Conservation (phyloP, 35 echinoderm and acorn worm genomes). For the Ophioderma brevispina region DNA sequence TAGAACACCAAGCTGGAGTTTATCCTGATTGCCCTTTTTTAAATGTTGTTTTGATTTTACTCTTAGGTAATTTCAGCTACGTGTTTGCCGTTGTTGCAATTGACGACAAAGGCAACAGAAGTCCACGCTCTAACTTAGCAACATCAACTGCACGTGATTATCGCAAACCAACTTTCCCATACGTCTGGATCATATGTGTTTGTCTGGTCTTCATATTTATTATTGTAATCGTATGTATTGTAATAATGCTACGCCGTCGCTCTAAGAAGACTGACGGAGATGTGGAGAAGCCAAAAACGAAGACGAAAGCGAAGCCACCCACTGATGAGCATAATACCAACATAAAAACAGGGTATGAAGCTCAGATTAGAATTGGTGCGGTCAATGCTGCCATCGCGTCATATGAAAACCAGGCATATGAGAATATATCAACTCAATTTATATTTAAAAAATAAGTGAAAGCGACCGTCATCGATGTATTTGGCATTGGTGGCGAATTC, state of each 20-base stretch:
- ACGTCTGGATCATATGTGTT: neutral
- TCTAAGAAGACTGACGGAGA: neutral
- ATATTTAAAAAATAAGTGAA: too few species aligned
- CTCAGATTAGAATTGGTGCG: neutral
- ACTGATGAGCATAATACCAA: neutral
- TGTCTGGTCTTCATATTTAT: neutral
- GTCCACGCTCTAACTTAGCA: constrained; percentile 71
- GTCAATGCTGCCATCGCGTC: neutral
- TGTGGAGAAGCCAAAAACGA: neutral
- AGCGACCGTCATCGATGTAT: too few species aligned
- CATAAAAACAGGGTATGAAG: neutral
- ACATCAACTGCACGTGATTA: constrained; percentile 42
- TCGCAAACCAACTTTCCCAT: neutral
- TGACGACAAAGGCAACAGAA: constrained; percentile 63
- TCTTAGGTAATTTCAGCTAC: constrained; percentile 51
- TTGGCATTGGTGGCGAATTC: too few species aligned
- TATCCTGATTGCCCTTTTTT: too few species aligned
- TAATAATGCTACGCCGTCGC: neutral
- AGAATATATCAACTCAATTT: too few species aligned
- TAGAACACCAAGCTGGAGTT: neutral
- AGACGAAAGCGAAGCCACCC: neutral
- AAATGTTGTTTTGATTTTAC: constrained; percentile 14
- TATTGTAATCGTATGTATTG: neutral
- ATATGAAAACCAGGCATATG: neutral
- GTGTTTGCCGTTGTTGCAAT: constrained; percentile 70